Evolutionary conservation across 2,797 vertebrate genomes (phyloP).

Genomic region (Acropternis orthonyx): DNA sequence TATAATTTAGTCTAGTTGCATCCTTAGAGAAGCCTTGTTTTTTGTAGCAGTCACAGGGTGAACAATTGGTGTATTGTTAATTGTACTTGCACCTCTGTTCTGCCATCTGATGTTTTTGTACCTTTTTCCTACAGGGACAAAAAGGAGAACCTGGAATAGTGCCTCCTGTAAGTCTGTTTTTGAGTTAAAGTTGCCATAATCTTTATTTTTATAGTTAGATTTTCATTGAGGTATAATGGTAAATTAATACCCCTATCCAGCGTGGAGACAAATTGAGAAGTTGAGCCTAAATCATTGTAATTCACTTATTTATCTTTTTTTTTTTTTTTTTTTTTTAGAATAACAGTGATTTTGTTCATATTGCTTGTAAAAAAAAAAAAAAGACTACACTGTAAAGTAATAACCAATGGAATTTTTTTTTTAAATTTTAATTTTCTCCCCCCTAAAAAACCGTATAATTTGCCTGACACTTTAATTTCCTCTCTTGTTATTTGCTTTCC

Average conservation of each 20-base stretch:
- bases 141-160: constrained; percentile 97
- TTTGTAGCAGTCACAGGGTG: neutral
- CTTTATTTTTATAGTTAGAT: neutral
- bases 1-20: neutral
- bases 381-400: neutral
- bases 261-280: neutral
- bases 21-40: neutral
- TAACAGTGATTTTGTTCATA: neutral
- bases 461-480: neutral
- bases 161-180: constrained; percentile 84
- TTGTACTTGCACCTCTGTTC: neutral
- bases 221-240: neutral
- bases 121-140: constrained; percentile 82
- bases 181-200: neutral
- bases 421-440: fast-evolving
- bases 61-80: neutral
- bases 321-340: neutral
- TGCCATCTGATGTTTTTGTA: neutral
- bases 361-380: neutral
- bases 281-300: neutral
- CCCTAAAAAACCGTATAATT: neutral
- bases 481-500: neutral
- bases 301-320: neutral
- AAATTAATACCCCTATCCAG: neutral
- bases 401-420: neutral